Evolutionary conservation across 30 jellyfish, hydroid and myxozoan species (phyloP).

Genomic region (Clytia hemisphaerica): DNA sequence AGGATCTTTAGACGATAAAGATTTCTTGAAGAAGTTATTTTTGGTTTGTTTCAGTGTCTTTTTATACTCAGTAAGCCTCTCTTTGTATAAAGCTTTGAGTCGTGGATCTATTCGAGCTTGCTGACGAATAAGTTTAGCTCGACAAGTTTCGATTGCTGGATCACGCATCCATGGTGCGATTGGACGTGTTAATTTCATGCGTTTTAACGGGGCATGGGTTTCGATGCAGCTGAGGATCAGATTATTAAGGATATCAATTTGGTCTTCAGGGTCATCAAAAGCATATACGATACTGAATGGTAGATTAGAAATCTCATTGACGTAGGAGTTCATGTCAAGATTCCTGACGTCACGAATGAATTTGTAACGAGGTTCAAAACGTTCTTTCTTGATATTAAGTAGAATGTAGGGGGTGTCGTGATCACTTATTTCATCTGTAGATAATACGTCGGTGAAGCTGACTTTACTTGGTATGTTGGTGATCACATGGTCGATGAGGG

Average conservation of each 20-base stretch:
- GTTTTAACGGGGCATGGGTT: slow-evolving; percentile 59
- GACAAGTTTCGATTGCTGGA: slow-evolving; percentile 19
- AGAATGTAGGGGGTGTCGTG: slow-evolving; percentile 39
- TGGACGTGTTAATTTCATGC: slow-evolving; percentile 52
- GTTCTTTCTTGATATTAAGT: background rate
- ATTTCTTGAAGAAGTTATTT: slow-evolving; percentile 24
- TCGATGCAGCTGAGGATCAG: slow-evolving; percentile 45
- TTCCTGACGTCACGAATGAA: slow-evolving; percentile 50
- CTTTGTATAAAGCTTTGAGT: too few species aligned
- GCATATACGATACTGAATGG: slow-evolving; percentile 48
- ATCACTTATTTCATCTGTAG: slow-evolving; percentile 33
- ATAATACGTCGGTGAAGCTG: slow-evolving; percentile 9
- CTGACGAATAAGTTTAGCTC: background rate
- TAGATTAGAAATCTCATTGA: slow-evolving; percentile 33
- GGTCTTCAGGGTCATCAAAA: slow-evolving; percentile 35
- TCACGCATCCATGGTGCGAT: slow-evolving; percentile 67
- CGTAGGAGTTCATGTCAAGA: slow-evolving; percentile 3
- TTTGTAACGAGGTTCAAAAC: slow-evolving; percentile 33
- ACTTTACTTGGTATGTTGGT: slow-evolving; percentile 21
- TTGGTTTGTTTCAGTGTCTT: slow-evolving; percentile 22
- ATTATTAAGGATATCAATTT: slow-evolving; percentile 33
- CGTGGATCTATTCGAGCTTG: too few species aligned
- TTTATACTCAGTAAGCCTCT: background rate
- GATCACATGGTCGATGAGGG: slow-evolving; percentile 53
- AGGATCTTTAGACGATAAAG: slow-evolving; percentile 39